A percentile compares a stretch with the other conserved stretches of the same genome.
phyloP scores from a whole-genome alignment of 92 coral and sea anemone genomes.

The Virgularia gustaviana region DNA sequence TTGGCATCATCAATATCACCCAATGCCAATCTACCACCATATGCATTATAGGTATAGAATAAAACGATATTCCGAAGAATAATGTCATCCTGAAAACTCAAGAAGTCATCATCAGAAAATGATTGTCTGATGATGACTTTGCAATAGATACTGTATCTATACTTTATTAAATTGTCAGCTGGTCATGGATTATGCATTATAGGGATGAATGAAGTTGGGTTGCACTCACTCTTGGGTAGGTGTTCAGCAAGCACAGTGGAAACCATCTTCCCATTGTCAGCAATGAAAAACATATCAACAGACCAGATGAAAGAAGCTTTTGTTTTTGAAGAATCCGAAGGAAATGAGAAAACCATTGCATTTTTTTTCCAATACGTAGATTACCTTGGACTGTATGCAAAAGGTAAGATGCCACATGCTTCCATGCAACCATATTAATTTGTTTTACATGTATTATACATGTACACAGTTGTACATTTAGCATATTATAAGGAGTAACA shows the following conservation, averaged over 20 bases:
- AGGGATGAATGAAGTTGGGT: slow-evolving; percentile 55
- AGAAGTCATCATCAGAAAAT: too few species aligned
- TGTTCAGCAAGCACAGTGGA: slow-evolving; percentile 24
- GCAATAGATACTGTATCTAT: neutral
- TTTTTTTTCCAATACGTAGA: slow-evolving; percentile 23
- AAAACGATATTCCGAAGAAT: too few species aligned
- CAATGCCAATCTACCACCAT: too few species aligned
- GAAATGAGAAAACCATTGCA: slow-evolving; percentile 33
- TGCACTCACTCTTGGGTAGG: slow-evolving; percentile 30
- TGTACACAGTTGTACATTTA: too few species aligned
- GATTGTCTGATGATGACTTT: too few species aligned
- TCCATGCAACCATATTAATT: too few species aligned
- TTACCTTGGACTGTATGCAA: slow-evolving; percentile 16
- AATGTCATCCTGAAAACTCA: too few species aligned
- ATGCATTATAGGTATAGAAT: too few species aligned
- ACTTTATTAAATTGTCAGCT: too few species aligned
- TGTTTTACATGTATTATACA: too few species aligned
- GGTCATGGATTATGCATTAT: neutral
- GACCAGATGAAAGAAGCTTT: slow-evolving; percentile 39
- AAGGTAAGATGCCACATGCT: slow-evolving; percentile 11
- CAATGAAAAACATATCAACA: neutral
- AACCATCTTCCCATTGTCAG: slow-evolving; percentile 30
- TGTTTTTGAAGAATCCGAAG: slow-evolving; percentile 42
- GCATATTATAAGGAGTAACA: too few species aligned
- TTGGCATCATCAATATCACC: too few species aligned